Base-by-base conservation (phyloP, 2,113 vertebrate genomes). In the Brachyhypopomus gauderio region DNA sequence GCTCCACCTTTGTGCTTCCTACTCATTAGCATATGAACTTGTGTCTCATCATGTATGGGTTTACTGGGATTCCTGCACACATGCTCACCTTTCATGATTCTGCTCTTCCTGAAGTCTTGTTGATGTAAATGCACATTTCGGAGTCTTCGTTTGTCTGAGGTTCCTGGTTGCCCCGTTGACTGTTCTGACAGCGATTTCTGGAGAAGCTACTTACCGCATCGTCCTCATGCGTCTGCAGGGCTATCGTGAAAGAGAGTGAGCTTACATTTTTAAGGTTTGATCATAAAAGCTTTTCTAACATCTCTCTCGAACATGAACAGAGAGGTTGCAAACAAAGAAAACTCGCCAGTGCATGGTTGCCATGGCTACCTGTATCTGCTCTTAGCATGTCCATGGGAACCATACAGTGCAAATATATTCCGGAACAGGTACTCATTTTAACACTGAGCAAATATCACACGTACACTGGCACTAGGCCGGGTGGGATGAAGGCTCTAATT, bases 361-460 rank as follows among this genome's bases (percentile, higher is more conserved):
- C 74, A 77, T 77, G 74, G 52, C 55, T 27, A 80, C 72, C 2
- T 17, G 9, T 56, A 60, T 77, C 48, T 2, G 23, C 67, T 67
- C n/a, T 72, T 75, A 83, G 41, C 41, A 72, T 45, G 56, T 85
- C 71, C 25, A 55, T 38, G 66, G 52, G 41, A 78, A 38, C 45
- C 8, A 77, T 81, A 69, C 56, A 70, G 75, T 81, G 69, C 64
- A 55, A 79, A 76, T 81, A 60, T 72, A 80, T 83, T 76, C 72
- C 52, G 25, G 74, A 83, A 75, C 23, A 82, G 75, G 38, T 71
- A 85, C 45, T 58, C 34, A 60, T 63, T 79, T 63, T n/a, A 75
- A 5, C 45, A 45, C 52, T 36, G 30, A 75, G 41, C 63, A 82
- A 75, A 82, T 36, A 41, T 25, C 27, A 63, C 72, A 62, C 4